Evolutionary conservation across 1,140 invertebrate genomes (phyloP), one percentile per base, ranked within the genome.

Genomic region (Cryptotermes secundus): DNA sequence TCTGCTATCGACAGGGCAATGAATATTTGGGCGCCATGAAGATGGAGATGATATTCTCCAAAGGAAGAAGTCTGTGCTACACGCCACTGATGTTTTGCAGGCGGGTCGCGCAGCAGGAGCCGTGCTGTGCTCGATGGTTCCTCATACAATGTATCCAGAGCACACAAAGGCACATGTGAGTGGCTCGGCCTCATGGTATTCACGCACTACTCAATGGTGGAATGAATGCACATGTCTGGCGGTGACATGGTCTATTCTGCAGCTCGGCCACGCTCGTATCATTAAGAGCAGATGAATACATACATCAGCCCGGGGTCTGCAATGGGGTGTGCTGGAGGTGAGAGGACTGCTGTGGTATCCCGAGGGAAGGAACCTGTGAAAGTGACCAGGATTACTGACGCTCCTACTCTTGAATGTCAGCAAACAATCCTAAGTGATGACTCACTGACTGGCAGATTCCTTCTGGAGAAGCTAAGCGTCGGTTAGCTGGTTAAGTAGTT

Each of bases 171-270:
- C 59, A 72, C 6, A 72, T 72, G 59, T 72, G 59, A 72, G 59
- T 72, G 59, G 59, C 26, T n/a, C 26, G 59, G 26, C 26, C 3
- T 49, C 59, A 7, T 6, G 59, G 59, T 31, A 72, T 72, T 72
- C 59, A 72, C 59, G 59, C 59, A 72, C 26, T 9, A n/a, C 59
- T 72, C 53, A 59, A 59, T 59, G 53, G 53, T 22, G 22, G 53
- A 59, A 59, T 59, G 59, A 72, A 72, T 72, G 59, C 59, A 72
- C 59, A 72, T 72, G 59, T 72, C 59, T 72, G 59, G 59, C 59
- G 19, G 59, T 72, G 59, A 72, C 59, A 72, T 26, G 59, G 59
- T 26, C 59, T 31, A 72, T 72, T 72, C 59, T 72, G 59, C n/a
- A 72, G 59, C 59, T 72, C 26, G 59, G 59, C 45, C 59, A 31